Base-by-base conservation (phyloP, 1,140 invertebrate species). In the Amyelois transitella region DNA sequence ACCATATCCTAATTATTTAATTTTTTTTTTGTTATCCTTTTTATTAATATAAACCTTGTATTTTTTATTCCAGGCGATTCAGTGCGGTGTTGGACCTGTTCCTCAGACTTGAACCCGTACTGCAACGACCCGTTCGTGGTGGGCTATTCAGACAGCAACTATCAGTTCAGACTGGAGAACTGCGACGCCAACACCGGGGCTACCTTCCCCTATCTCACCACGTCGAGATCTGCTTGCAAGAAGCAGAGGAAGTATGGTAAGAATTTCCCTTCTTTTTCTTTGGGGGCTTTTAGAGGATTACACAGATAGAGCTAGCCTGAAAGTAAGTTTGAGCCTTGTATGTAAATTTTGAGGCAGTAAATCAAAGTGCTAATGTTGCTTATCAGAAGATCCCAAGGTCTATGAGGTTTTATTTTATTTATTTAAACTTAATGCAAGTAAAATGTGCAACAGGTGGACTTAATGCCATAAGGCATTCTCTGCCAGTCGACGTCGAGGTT, bases 91-190 rank as follows among this genome's bases (percentile, higher is more conserved):
- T 95, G 94, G 94, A 90, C 91, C 1, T 95, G 94, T 67, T 91
- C 92, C 0, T 94, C 93, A 1, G 90, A 93, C 56, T 74, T 90
- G 47, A 94, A 94, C 68, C 88, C 90, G 0, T 85, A 90, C 57
- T 95, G 94, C 77, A 90, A 90, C 2, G 94, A 95, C 72, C 93
- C 93, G 7, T 94, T 94, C 89, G 91, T 93, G 65, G 91, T 91
- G 14, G 90, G 88, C 1, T 77, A 89, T 1, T 67, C 81, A 12
- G 81, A 82, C 48, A 76, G 69, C 69, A 60, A 85, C 66, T 77
- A 83, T 43, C 65, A 76, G 14, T 90, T 89, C 66, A 86, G 86
- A 4, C 86, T 92, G 51, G 90, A 89, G 53, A 91, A 93, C 77
- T 93, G 92, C 55, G 87, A 86, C 60, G 75, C 77, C 4, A 79